Percentiles rank a stretch among this genome's conserved stretches.
These are phyloP conservation scores for Columba guinea DNA, from an alignment of 2,797 vertebrate genomes.

Conservation along the genomic window DNA sequence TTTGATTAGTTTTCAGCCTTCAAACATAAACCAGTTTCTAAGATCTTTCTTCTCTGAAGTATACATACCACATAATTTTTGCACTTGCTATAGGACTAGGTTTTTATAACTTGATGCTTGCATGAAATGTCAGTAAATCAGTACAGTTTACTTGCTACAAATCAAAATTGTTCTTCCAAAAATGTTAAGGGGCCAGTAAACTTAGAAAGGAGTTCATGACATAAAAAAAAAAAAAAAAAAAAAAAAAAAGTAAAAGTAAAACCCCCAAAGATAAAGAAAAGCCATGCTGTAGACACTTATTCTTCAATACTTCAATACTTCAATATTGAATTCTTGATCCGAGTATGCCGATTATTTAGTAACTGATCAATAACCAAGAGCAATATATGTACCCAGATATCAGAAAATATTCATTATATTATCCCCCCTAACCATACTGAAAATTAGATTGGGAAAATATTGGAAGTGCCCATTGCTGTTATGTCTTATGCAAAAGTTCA, in stretches of 20 bases:
- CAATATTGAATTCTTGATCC: background rate
- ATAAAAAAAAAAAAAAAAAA: background rate
- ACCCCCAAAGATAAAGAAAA: background rate
- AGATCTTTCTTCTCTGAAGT: background rate
- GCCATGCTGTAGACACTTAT: background rate
- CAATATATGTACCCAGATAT: background rate
- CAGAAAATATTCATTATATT: background rate
- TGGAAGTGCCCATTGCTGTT: background rate
- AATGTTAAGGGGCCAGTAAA: background rate
- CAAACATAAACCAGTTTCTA: background rate
- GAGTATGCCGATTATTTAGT: background rate
- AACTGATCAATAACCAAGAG: background rate
- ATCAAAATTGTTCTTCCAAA: background rate
- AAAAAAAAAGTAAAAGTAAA: background rate
- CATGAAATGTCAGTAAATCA: background rate
- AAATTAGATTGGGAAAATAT: background rate
- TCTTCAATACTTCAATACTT: background rate
- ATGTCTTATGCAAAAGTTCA: background rate
- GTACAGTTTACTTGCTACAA: background rate
- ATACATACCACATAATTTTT: background rate
- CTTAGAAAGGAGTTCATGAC: background rate
- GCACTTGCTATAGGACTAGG: background rate
- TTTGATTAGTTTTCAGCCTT: background rate
- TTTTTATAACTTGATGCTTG: background rate
- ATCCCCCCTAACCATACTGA: background rate